Evolutionary conservation across 1,140 invertebrate genomes (phyloP).

Genomic region (Diuraphis noxia): DNA sequence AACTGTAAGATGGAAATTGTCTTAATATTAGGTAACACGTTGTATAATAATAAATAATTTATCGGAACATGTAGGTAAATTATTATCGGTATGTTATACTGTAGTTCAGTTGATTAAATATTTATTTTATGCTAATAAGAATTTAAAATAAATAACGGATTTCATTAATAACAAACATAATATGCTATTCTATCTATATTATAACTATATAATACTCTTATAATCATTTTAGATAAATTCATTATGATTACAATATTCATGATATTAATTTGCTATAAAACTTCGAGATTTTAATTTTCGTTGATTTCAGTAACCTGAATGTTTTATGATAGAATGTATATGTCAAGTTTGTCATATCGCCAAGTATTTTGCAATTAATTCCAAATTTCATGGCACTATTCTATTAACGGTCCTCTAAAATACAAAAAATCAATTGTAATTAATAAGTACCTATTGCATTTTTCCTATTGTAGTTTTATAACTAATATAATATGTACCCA

Average conservation of each 20-base stretch:
- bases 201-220: background rate
- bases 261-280: too few species aligned
- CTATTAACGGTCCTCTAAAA: background rate
- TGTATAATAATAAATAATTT: slow-evolving; percentile 11
- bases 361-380: slow-evolving; percentile 25
- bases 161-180: background rate
- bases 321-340: slow-evolving; percentile 25
- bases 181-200: background rate
- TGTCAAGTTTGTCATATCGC: slow-evolving; percentile 18
- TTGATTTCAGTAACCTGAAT: background rate
- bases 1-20: slow-evolving; percentile 15
- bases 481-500: background rate
- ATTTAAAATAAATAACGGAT: background rate
- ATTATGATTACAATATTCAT: too few species aligned
- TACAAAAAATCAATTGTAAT: background rate
- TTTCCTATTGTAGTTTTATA: background rate
- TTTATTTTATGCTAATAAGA: background rate
- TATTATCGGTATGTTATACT: background rate
- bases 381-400: background rate
- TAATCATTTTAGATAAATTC: background rate
- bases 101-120: background rate
- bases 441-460: background rate
- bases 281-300: background rate
- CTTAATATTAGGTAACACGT: background rate
- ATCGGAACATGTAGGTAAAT: background rate